Evolutionary conservation across 2,888 invertebrate species (phyloP), one percentile per base, ranked within the genome.

Genomic region (Clivina fossor): DNA sequence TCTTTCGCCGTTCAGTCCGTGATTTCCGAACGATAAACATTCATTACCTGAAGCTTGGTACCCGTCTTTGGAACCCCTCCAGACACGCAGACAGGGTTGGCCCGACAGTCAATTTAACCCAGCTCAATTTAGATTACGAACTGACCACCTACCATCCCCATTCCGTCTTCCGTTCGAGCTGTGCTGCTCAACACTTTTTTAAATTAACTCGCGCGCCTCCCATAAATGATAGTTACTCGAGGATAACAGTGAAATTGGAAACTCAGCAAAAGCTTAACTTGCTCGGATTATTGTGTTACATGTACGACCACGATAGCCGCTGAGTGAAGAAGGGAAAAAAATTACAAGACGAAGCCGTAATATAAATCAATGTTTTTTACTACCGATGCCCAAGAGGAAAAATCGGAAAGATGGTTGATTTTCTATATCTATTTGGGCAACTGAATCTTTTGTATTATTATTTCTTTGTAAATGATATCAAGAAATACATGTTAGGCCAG

Each of bases 111-210:
- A 71, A 70, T 71, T 71, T 71, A 71, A 71, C 69, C 69, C 70
- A 63, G 66, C 68, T 71, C 71, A 71, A 71, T 72, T 71, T 70
- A 69, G 71, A 72, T 72, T 72, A 71, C 69, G 66, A 70, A 68
- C 70, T 69, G 68, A 70, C 66, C 60, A 56, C 19, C 47, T 37
- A 24, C 16, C 30, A n/a, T 16, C 46, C 20, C 11, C n/a, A n/a
- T 35, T 46, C 56, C 56, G 66, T 65, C 63, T 66, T 65, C 64
- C 65, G 65, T 67, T 67, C 67, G 65, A 64, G 61, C 63, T 62
- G 64, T 62, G 59, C 63, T 62, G 62, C 63, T 69, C 69, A 66
- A 70, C 71, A 68, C 70, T 66, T 66, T 69, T 53, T 69, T 66
- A 68, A 70, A 69, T 70, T 68, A 70, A 69, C 65, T 63, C 65